A percentile compares a stretch with the other conserved stretches of the same genome.
Conservation (phyloP, 2,797 vertebrate genomes). For the Orientallactaga sibirica region DNA sequence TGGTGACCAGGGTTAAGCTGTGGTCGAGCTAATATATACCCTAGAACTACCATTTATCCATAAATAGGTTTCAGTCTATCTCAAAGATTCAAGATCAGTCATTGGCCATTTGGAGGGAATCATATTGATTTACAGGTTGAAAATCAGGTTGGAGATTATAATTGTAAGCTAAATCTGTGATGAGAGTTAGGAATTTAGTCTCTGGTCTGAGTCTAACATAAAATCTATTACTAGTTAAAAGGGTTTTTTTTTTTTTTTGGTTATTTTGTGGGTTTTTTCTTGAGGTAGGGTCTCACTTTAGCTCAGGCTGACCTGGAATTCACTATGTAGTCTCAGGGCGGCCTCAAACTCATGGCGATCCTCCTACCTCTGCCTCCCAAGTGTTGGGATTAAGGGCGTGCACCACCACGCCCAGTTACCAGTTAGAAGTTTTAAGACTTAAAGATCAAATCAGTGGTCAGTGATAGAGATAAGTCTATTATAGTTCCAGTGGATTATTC, state of each 20-base stretch:
- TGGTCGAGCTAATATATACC: not conserved
- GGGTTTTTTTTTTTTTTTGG: too few species aligned
- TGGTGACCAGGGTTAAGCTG: conserved; percentile 16
- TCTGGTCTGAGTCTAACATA: too few species aligned
- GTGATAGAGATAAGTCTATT: not conserved
- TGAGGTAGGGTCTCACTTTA: too few species aligned
- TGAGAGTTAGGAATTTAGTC: not conserved
- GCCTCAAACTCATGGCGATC: too few species aligned
- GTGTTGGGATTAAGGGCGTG: too few species aligned
- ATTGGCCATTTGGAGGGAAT: conserved; percentile 7
- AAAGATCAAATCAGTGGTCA: conserved; percentile 27
- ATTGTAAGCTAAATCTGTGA: conserved; percentile 24
- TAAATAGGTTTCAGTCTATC: not conserved
- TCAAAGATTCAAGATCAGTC: conserved; percentile 14
- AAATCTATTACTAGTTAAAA: too few species aligned
- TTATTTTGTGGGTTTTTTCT: too few species aligned
- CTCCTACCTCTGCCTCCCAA: too few species aligned
- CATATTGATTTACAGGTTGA: conserved; percentile 58
- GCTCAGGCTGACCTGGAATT: too few species aligned
- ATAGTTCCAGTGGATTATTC: conserved; percentile 13
- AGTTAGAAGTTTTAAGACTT: conserved; percentile 9
- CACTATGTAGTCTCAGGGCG: too few species aligned
- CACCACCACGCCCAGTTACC: not conserved
- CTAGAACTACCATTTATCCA: not conserved
- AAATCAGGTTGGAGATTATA: conserved; percentile 52